phyloP scores from a whole-genome alignment of 1,140 invertebrate species.

The Ctenoplectra terminalis region DNA sequence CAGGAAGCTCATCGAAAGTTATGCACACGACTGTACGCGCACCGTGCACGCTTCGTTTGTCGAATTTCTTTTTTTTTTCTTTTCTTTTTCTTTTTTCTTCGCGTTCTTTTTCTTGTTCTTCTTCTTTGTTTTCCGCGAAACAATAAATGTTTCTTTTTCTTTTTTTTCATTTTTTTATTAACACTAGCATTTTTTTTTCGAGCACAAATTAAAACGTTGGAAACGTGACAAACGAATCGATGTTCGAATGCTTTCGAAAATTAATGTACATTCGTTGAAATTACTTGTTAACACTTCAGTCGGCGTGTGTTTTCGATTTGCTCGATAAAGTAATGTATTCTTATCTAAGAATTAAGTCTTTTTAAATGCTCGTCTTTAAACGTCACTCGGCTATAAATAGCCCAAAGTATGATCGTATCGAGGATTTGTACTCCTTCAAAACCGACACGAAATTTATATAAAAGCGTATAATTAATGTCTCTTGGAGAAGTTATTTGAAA shows the following conservation, averaged over 20 bases:
- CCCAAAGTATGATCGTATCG: not conserved
- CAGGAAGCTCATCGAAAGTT: constrained; percentile 37
- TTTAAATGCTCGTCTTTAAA: not conserved
- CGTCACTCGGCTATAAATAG: constrained; percentile 22
- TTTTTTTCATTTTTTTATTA: not conserved
- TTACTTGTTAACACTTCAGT: not conserved
- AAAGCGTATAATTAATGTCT: not conserved
- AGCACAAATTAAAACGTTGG: too few relatives aligned
- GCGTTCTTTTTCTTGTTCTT: too few relatives aligned
- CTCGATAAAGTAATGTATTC: constrained; percentile 14
- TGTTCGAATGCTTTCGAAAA: too few relatives aligned
- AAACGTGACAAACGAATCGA: too few relatives aligned
- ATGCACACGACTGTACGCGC: constrained; percentile 54
- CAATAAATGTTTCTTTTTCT: constrained; percentile 61
- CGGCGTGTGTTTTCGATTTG: not conserved
- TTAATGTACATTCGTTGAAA: not conserved
- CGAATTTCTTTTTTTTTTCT: constrained; percentile 48
- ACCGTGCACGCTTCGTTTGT: constrained; percentile 61
- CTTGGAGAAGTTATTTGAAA: not conserved
- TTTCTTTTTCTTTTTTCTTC: too few relatives aligned
- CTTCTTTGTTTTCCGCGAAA: constrained; percentile 35
- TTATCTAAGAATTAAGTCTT: constrained; percentile 1
- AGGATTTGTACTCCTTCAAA: not conserved
- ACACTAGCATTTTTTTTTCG: too few relatives aligned
- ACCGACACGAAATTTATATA: not conserved